A percentile compares a stretch with the other conserved stretches of the same genome.
Conservation (phyloP, 2,797 vertebrate genomes). For the Nyctalus aviator region DNA sequence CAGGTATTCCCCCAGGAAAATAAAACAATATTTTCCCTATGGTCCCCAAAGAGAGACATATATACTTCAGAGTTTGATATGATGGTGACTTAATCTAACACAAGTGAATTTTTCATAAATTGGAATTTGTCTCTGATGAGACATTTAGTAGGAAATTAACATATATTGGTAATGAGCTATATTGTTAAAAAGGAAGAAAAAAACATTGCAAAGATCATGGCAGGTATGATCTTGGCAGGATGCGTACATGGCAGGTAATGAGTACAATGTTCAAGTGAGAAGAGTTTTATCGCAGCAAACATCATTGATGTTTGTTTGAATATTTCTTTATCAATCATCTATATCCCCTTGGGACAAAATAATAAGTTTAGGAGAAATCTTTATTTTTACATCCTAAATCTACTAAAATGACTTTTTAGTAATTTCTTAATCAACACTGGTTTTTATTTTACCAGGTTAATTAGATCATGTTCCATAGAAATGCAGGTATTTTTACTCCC, state of each 20-base stretch:
- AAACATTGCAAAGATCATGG: slow-evolving; percentile 24
- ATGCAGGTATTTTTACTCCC: not conserved
- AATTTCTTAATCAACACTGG: not conserved
- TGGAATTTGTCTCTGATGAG: slow-evolving; percentile 26
- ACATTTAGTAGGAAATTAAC: slow-evolving; percentile 29
- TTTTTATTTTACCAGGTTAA: slow-evolving; percentile 64
- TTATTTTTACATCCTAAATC: slow-evolving; percentile 62
- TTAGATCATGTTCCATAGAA: not conserved
- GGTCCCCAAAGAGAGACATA: slow-evolving; percentile 1
- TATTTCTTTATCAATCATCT: slow-evolving; percentile 68
- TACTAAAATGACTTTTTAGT: not conserved
- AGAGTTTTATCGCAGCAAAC: not conserved
- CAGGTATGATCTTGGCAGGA: not conserved
- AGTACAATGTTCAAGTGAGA: slow-evolving; percentile 21
- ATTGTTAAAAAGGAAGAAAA: not conserved
- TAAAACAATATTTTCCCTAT: slow-evolving; percentile 59
- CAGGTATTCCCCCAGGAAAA: slow-evolving; percentile 3
- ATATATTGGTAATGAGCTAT: slow-evolving; percentile 64
- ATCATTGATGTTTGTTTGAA: slow-evolving; percentile 7
- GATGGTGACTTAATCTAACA: slow-evolving; percentile 75
- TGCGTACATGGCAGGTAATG: slow-evolving; percentile 9
- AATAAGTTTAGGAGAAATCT: not conserved
- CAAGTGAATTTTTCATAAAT: slow-evolving; percentile 78
- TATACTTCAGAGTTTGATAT: slow-evolving; percentile 60
- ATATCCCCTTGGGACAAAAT: not conserved